Percentiles rank a stretch among this genome's conserved stretches.
phyloP scores from a whole-genome alignment of 2,113 vertebrate genomes.

The Nycticryphes semicollaris region DNA sequence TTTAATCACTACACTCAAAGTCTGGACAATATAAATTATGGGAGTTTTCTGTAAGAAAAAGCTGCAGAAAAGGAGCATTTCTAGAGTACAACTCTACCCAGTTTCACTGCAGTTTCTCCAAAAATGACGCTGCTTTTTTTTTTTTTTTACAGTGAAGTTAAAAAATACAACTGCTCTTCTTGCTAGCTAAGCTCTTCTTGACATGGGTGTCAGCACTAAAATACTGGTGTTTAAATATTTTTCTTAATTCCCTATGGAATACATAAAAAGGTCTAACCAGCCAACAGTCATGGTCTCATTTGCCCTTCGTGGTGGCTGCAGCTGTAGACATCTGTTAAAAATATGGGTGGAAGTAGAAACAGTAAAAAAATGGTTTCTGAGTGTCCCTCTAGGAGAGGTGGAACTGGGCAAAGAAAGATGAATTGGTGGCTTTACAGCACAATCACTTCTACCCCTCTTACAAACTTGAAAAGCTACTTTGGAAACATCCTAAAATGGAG shows the following conservation, averaged over 20 bases:
- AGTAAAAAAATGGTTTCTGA: not conserved
- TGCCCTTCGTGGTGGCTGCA: not conserved
- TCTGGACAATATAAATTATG: not conserved
- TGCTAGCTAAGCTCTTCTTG: not conserved
- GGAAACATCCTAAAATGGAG: not conserved
- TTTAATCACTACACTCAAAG: not conserved
- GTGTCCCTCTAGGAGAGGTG: not conserved
- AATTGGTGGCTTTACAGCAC: not conserved
- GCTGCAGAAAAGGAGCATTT: not conserved
- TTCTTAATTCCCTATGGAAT: not conserved
- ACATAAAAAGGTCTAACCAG: not conserved
- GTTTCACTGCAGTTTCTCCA: not conserved
- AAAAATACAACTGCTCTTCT: not conserved
- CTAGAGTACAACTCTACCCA: not conserved
- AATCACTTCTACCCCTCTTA: not conserved
- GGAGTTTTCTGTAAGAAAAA: not conserved
- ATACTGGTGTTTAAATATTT: not conserved
- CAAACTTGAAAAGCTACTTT: not conserved
- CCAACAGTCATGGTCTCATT: not conserved
- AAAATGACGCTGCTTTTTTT: not conserved
- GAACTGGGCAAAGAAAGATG: not conserved
- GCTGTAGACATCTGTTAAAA: conserved; percentile 4
- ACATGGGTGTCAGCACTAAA: not conserved
- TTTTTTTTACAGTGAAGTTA: not conserved
- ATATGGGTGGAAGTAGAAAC: not conserved